Conservation (phyloP, 2,888 invertebrate genomes). For the Pandemis heparana region DNA sequence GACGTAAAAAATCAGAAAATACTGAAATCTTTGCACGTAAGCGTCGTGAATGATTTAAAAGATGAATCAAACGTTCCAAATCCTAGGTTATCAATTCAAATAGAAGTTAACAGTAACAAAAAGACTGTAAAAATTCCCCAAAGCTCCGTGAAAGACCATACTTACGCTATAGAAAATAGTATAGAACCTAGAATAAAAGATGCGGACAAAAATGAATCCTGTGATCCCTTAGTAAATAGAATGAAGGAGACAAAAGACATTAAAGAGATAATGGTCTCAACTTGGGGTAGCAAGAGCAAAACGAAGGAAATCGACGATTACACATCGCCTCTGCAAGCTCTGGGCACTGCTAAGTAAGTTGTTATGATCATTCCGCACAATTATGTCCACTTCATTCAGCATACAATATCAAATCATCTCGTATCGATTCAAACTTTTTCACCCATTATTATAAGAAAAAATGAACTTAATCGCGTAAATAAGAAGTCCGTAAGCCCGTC, state of each 20-base stretch:
- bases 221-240: constrained; percentile 47
- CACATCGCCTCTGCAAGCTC: constrained; percentile 73
- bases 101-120: constrained; percentile 67
- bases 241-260: constrained; percentile 48
- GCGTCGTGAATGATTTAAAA: constrained; percentile 63
- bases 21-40: constrained; percentile 65
- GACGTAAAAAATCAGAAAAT: constrained; percentile 57
- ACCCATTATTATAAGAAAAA: no score
- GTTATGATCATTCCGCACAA: constrained; percentile 21
- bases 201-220: constrained; percentile 42
- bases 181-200: constrained; percentile 39
- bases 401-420: neutral
- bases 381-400: neutral
- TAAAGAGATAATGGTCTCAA: constrained; percentile 40
- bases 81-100: constrained; percentile 63
- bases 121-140: constrained; percentile 66
- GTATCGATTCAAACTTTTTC: no score
- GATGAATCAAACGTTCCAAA: constrained; percentile 48
- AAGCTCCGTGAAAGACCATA: constrained; percentile 49
- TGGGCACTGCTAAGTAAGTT: constrained; percentile 70
- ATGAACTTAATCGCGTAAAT: no score
- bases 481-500: no score
- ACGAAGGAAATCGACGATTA: constrained; percentile 64
- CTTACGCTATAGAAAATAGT: constrained; percentile 48
- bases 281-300: constrained; percentile 38